Evolutionary conservation across 2,797 vertebrate genomes (phyloP).

Genomic region (Acipenser ruthenus): DNA sequence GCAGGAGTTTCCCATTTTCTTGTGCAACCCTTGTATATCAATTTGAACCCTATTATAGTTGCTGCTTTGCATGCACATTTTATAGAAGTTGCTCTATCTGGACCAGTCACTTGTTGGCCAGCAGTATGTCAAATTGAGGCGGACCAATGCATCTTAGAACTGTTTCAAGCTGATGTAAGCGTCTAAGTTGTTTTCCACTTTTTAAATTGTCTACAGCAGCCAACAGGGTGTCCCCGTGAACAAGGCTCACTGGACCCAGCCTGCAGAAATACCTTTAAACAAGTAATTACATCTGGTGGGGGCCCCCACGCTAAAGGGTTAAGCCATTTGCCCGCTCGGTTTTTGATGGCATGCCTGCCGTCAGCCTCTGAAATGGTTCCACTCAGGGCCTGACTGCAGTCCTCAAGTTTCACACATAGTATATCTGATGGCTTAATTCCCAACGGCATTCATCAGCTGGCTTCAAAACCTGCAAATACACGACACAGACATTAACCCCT

Average conservation of each 20-base stretch:
- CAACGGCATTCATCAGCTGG: constrained; percentile 2
- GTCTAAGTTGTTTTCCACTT: too few species aligned
- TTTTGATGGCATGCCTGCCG: constrained; percentile 14
- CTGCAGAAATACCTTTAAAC: constrained; percentile 8
- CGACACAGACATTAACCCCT: neutral
- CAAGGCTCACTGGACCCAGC: neutral
- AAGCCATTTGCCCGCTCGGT: constrained; percentile 3
- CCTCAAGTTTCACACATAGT: neutral
- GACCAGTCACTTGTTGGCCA: too few species aligned
- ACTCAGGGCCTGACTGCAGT: neutral
- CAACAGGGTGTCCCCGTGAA: neutral
- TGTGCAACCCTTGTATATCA: too few species aligned
- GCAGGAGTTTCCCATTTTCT: too few species aligned
- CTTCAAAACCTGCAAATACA: neutral
- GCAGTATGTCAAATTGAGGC: too few species aligned
- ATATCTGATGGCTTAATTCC: neutral
- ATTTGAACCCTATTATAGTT: too few species aligned
- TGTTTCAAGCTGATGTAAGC: too few species aligned
- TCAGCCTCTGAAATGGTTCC: neutral
- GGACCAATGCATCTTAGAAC: too few species aligned
- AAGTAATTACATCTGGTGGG: constrained; percentile 16
- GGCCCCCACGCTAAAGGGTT: neutral
- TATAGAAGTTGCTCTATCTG: too few species aligned
- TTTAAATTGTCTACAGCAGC: too few species aligned
- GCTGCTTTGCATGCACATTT: too few species aligned